Conservation (phyloP, 2,113 vertebrate species). For the Prochilodus magdalenae region DNA sequence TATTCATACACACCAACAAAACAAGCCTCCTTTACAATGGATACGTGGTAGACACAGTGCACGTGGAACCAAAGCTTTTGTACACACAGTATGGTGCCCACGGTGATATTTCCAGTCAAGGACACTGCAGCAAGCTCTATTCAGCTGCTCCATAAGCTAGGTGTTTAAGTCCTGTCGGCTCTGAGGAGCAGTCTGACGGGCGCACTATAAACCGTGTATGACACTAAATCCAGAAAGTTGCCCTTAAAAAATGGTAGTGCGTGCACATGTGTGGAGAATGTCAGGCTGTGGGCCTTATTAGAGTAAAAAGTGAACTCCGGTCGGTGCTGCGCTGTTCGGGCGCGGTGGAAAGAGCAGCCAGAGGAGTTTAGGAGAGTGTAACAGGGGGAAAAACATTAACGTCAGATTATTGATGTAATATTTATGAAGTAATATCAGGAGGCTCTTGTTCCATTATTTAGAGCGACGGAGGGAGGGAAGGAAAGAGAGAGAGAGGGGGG, state of each 20-base stretch:
- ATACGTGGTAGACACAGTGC: not conserved
- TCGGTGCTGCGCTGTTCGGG: constrained; percentile 14
- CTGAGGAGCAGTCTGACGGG: not conserved
- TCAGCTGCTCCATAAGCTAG: not conserved
- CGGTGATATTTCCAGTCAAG: constrained; percentile 5
- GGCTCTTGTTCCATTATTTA: constrained; percentile 77
- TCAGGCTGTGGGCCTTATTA: not conserved
- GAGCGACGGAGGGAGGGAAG: constrained; percentile 28
- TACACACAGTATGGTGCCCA: not conserved
- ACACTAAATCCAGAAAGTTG: not conserved
- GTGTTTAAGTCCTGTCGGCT: not conserved
- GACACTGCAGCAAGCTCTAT: not conserved
- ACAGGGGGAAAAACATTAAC: constrained; percentile 68
- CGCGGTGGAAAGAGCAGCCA: not conserved
- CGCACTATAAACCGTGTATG: not conserved
- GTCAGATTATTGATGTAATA: constrained; percentile 78
- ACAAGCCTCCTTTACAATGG: not conserved
- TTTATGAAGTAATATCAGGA: constrained; percentile 78
- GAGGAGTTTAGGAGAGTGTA: constrained; percentile 60
- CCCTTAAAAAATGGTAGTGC: not conserved
- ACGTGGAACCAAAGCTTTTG: not conserved
- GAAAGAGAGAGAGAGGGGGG: constrained; percentile 17
- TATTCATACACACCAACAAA: constrained; percentile 40
- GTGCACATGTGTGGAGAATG: not conserved
- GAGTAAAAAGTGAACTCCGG: constrained; percentile 27